These are phyloP conservation scores for Colletes gigas DNA, from an alignment of 1,140 invertebrate species.

Conservation along the genomic window DNA sequence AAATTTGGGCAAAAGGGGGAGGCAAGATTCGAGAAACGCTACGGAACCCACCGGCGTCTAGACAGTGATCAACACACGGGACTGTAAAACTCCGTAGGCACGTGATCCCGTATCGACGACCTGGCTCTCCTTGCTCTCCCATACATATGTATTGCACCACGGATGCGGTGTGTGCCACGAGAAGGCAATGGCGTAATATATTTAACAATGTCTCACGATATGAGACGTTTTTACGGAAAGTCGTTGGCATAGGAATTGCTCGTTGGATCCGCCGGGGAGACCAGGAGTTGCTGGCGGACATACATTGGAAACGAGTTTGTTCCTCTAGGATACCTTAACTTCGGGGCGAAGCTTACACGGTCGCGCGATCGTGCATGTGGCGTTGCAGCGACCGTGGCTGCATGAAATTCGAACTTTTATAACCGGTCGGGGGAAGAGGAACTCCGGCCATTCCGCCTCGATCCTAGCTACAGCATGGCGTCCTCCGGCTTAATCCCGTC, in stretches of 20 bases:
- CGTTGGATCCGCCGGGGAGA: constrained; percentile 51
- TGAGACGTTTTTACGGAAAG: constrained; percentile 75
- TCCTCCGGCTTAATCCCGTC: constrained; percentile 46
- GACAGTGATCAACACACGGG: constrained; percentile 59
- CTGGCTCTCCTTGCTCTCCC: constrained; percentile 16
- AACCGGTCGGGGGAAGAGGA: constrained; percentile 45
- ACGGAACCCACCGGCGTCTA: constrained; percentile 37
- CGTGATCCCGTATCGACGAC: constrained; percentile 60
- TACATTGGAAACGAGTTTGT: constrained; percentile 68
- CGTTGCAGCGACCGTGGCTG: not conserved
- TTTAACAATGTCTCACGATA: constrained; percentile 71
- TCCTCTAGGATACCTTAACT: constrained; percentile 53
- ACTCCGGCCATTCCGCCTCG: constrained; percentile 55
- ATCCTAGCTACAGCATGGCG: constrained; percentile 35
- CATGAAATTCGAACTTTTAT: constrained; percentile 61
- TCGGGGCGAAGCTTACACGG: constrained; percentile 33
- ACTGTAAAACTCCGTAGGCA: constrained; percentile 61
- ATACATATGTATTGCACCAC: constrained; percentile 64
- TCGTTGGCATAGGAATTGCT: constrained; percentile 79
- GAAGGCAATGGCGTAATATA: constrained; percentile 68
- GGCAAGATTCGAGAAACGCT: not conserved
- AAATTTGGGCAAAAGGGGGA: constrained; percentile 2
- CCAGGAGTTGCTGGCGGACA: constrained; percentile 44
- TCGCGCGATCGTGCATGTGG: not conserved
- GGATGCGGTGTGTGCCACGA: not conserved